Evolutionary conservation across 2,113 vertebrate genomes (phyloP), one percentile per base, ranked within the genome.

Genomic region (Lichenostomus cassidix): DNA sequence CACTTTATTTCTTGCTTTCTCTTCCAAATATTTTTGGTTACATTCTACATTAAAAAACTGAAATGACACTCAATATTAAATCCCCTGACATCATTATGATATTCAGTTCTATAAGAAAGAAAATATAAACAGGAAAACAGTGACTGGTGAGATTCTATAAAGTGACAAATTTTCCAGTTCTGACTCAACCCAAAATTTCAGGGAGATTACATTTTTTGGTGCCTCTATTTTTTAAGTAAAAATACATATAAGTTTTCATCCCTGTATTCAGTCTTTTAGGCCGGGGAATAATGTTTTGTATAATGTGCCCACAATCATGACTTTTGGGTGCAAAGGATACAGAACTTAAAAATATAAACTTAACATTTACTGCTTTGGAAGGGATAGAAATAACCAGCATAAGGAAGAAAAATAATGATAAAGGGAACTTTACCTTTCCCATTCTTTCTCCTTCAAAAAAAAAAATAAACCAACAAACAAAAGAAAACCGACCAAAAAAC

Each of bases 181-280:
- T 85, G 8, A 17, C 15, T 63, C 20, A 49, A 18, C 35, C 8
- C 15, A 85, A 83, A 88, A 80, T 50, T 74, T 68, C 44, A 58
- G 13, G 15, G 15, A 53, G 89, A 83, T 44, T 71, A 10, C 0
- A 0, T 15, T 29, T 83, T 58, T 17, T 5, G 1, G 2, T 62
- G 8, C 8, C 9, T 55, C 9, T n/a, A 37, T 25, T 62, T 64
- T 87, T 41, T 8, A 63, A 65, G 25, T 49, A 71, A 53, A 2
- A 37, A 17, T 3, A 7, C 1, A 8, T 33, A 14, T 31, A 17
- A 84, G 11, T 55, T 67, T 82, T 70, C 15, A 52, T 23, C 5
- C 22, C 12, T 24, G 9, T 52, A 49, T 47, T 50, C 10, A 60
- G 12, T 52, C 15, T 71, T 87, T 63, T 28, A 73, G 41, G 31